A percentile compares a stretch with the other conserved stretches of the same genome.
Conservation (phyloP, 2,888 invertebrate species). For the Lapara coniferarum region DNA sequence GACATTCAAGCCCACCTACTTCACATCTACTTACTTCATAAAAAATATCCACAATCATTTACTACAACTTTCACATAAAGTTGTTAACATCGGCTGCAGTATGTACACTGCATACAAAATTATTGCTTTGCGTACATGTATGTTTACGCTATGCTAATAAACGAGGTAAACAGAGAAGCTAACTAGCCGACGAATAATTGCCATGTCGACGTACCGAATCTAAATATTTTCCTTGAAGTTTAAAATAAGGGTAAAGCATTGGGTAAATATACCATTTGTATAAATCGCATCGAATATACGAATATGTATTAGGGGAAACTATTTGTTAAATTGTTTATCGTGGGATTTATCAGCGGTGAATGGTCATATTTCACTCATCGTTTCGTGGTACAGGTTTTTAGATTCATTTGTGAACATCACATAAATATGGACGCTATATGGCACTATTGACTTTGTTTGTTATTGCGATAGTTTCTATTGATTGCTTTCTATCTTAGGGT, state of each 20-base stretch:
- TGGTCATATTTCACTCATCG: slow-evolving; percentile 5
- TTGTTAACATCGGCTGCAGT: slow-evolving; percentile 3
- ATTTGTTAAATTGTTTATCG: slow-evolving; percentile 6
- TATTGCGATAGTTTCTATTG: background rate
- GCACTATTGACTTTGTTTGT: too few species aligned
- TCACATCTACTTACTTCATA: background rate
- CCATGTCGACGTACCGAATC: slow-evolving; percentile 17
- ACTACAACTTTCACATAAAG: background rate
- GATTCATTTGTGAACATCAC: background rate
- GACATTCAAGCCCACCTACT: too few species aligned
- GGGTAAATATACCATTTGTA: slow-evolving; percentile 26
- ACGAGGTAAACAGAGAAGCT: slow-evolving; percentile 22
- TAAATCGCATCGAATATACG: slow-evolving; percentile 9
- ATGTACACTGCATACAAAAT: slow-evolving; percentile 19
- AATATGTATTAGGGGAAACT: slow-evolving; percentile 1
- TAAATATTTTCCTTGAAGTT: slow-evolving; percentile 26
- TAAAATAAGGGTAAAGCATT: slow-evolving; percentile 25
- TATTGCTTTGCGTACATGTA: slow-evolving; percentile 25
- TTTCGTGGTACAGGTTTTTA: background rate
- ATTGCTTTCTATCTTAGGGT: too few species aligned
- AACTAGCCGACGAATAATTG: slow-evolving; percentile 28
- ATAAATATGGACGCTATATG: too few species aligned
- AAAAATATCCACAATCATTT: background rate
- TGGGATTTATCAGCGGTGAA: background rate
- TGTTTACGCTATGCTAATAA: slow-evolving; percentile 28